Conservation (phyloP, 1,140 invertebrate species). For the Mesaphorura yosii region DNA sequence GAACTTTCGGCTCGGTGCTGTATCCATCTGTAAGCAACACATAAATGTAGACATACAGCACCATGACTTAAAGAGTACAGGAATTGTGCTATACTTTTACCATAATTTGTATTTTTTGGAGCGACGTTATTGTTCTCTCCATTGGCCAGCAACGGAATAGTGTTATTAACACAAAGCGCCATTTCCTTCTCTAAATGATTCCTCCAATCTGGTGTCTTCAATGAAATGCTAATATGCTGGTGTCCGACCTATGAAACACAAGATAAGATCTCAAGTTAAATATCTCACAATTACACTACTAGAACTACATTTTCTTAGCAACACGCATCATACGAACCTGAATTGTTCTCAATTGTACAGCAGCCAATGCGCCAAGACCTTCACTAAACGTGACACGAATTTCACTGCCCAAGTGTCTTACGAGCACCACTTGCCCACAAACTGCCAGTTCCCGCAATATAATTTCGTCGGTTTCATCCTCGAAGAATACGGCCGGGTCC, state of each 20-base stretch:
- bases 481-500: constrained; percentile 40
- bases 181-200: constrained; percentile 67
- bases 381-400: constrained; percentile 83
- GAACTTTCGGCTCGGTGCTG: constrained; percentile 3
- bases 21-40: constrained; percentile 4
- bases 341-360: constrained; percentile 40
- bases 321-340: constrained; percentile 32
- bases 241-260: constrained; percentile 52
- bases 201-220: constrained; percentile 76
- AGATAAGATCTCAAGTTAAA: constrained; percentile 3
- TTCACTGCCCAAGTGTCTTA: constrained; percentile 74
- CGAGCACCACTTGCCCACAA: constrained; percentile 75
- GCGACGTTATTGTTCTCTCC: constrained; percentile 16
- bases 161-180: constrained; percentile 67
- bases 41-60: neutral
- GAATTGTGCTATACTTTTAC: constrained; percentile 4
- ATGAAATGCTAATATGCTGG: constrained; percentile 53
- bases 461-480: constrained; percentile 58
- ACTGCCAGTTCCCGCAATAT: constrained; percentile 59
- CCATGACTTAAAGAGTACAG: neutral
- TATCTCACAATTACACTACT: constrained; percentile 31
- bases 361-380: constrained; percentile 67
- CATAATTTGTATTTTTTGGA: constrained; percentile 1
- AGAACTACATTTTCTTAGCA: no score
- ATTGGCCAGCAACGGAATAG: constrained; percentile 49